Base-by-base conservation (phyloP, 2,797 vertebrate genomes). In the Mastacembelus armatus region DNA sequence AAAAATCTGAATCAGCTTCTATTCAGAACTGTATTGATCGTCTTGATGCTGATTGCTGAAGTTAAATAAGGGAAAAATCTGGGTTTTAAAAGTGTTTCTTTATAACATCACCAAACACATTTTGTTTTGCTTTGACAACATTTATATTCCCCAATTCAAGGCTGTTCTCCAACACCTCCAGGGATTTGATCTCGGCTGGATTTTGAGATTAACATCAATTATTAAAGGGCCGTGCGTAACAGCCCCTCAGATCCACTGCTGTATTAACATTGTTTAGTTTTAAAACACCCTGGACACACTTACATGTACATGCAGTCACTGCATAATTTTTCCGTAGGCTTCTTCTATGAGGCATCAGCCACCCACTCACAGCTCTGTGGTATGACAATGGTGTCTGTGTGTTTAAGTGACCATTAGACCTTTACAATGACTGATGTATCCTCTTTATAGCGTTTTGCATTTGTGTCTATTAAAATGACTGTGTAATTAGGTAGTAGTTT, bases 301-400 rank as follows among this genome's bases (percentile, higher is more conserved):
- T 12, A 8, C 4, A 7, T 35, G 16, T 21, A 21, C n/a, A 49
- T n/a, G n/a, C 66, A 7, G 21, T 33, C 5, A 0, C 29, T 12
- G 22, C 45, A 24, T 49, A 7, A 56, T 56, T 62, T 33, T 33
- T 7, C 71, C 43, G 48, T 35, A 27, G 51, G 56, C 59, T 66
- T 55, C 44, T 39, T 65, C 66, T 54, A 58, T 26, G 64, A 63
- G 42, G 21, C 63, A 48, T 69, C 71, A 67, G 50, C 71, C 70
- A 2, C 84, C 81, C 81, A 76, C 84, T 67, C 60, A 40, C 32
- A 71, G 51, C 75, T 64, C 66, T 33, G 47, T 0, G 11, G 15
- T 38, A 59, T 35, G 55, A 67, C 68, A 67, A 16, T 1, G 5
- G 14, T n/a, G 59, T 78, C 56, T 47, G 10, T 47, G 19, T 64